These are phyloP conservation scores for human (Homo sapiens) DNA, from an alignment of 2,113 vertebrate species.

Conservation along the genomic window DNA sequence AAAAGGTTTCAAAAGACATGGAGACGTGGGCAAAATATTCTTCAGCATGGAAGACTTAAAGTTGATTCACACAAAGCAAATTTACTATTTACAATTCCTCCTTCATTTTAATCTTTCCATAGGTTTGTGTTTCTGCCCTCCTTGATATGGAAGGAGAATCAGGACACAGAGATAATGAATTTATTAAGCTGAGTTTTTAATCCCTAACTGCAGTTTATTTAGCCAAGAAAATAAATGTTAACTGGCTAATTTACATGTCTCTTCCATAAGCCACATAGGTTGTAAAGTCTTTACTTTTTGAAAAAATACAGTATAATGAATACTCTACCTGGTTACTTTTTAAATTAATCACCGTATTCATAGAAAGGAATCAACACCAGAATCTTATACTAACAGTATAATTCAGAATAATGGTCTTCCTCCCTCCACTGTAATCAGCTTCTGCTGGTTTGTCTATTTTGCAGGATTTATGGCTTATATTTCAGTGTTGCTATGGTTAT, in stretches of 20 bases:
- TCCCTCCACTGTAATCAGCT: not conserved
- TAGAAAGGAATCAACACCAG: not conserved
- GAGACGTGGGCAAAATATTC: not conserved
- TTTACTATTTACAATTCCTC: not conserved
- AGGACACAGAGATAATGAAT: not conserved
- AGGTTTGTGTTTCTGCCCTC: not conserved
- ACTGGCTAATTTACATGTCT: not conserved
- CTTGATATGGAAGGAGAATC: not conserved
- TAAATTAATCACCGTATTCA: constrained; percentile 11
- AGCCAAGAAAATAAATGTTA: constrained; percentile 15
- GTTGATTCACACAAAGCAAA: not conserved
- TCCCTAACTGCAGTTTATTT: not conserved
- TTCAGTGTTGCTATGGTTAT: constrained; percentile 67
- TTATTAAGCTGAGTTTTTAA: not conserved
- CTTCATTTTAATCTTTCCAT: not conserved
- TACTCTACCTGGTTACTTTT: not conserved
- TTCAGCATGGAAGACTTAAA: not conserved
- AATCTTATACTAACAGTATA: not conserved
- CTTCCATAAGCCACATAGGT: not conserved
- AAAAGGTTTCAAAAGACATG: not conserved
- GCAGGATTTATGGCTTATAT: constrained; percentile 1
- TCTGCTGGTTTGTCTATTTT: constrained; percentile 31
- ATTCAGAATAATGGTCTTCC: not conserved
- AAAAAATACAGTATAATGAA: not conserved
- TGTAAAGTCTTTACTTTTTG: not conserved